Base-by-base conservation (phyloP, 2,797 vertebrate species). In the Crax fasciolata region DNA sequence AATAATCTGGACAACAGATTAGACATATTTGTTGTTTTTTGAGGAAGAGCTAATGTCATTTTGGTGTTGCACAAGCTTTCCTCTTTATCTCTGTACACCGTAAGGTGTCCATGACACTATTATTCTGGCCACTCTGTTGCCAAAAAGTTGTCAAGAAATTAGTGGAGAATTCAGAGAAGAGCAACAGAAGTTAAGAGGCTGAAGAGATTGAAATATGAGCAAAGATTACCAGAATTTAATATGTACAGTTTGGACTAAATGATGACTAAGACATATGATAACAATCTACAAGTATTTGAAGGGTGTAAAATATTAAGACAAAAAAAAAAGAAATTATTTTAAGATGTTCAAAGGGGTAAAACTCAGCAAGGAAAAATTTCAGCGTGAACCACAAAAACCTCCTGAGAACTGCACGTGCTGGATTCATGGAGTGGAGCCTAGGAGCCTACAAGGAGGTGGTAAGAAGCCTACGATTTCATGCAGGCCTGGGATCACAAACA, bases 181-280 rank as follows among this genome's bases (percentile, higher is more conserved):
- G 93, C 96, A 96, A 96, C 95, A 97, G 96, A 96, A 96, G 94
- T 97, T 95, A 96, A 94, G 87, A 91, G 95, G 96, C 89, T 94
- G 91, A 93, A 96, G 93, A 96, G 80, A 96, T 93, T 96, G 96
- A 96, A 97, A 94, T 96, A 96, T 80, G 95, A 96, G 95, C 91
- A 96, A 96, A 94, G 96, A 96, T 93, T 97, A 96, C 94, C 95
- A 94, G 89, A 96, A 94, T 96, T 96, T 93, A 94, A 93, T 97
- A 59, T 97, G 95, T 96, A 93, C 95, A 95, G 94, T 97, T 97
- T 94, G 89, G 94, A 94, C 87, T 96, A 96, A 97, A 94, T 77
- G 83, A 96, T 97, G 87, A 94, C 77, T 95, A 89, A 88, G 92
- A 91, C 95, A 95, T 96, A 94, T 91, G 91, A 77, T 96, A 95